phyloP scores from a whole-genome alignment of 1,140 invertebrate genomes.

The Zophobas atratus region DNA sequence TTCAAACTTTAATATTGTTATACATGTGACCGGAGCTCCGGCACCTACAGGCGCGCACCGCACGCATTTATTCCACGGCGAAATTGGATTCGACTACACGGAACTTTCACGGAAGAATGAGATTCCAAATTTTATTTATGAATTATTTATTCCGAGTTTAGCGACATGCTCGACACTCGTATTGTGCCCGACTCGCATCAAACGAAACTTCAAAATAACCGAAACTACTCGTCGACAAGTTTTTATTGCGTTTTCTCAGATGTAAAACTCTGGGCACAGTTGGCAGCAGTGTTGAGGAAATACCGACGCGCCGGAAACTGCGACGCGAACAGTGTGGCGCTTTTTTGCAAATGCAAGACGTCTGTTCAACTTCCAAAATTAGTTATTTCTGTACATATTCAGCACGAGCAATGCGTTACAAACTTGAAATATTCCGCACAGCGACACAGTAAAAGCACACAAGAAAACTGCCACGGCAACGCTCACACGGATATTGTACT shows the following conservation, averaged over 20 bases:
- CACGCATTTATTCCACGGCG: constrained; percentile 45
- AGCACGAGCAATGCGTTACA: no score
- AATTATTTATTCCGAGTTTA: constrained; percentile 49
- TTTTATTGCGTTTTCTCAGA: constrained; percentile 34
- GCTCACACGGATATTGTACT: no score
- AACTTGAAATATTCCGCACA: no score
- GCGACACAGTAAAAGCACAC: no score
- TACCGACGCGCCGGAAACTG: constrained; percentile 7
- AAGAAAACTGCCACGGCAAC: no score
- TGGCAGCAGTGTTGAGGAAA: constrained; percentile 15
- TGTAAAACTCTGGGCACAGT: constrained; percentile 27
- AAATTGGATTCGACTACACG: constrained; percentile 45
- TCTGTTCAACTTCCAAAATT: neutral
- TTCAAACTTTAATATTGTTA: constrained; percentile 61
- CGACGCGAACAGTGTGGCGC: neutral
- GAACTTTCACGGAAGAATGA: constrained; percentile 51
- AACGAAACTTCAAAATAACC: constrained; percentile 18
- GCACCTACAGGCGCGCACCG: constrained; percentile 18
- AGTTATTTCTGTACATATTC: neutral
- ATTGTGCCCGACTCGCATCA: constrained; percentile 5
- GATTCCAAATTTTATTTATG: constrained; percentile 53
- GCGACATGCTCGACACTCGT: constrained; percentile 39
- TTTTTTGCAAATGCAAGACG: neutral
- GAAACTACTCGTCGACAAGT: constrained; percentile 25
- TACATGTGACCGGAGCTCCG: constrained; percentile 12